phyloP scores from a whole-genome alignment of 2,888 invertebrate genomes.

The Drosophila setosimentum region DNA sequence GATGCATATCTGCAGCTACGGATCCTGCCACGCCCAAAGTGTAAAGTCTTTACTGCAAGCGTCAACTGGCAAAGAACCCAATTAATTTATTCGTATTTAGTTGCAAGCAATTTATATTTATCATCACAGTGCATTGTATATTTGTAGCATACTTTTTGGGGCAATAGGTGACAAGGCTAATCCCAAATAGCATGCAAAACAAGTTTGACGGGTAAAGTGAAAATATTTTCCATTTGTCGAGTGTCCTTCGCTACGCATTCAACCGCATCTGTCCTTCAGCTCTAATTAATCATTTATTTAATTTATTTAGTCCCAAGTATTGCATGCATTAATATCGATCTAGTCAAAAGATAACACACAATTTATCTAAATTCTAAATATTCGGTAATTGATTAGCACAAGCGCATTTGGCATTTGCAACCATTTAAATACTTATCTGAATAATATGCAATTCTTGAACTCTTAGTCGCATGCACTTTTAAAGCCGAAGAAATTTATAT shows the following conservation, averaged over 20 bases:
- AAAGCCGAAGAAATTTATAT: background rate
- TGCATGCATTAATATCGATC: background rate
- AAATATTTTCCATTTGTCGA: background rate
- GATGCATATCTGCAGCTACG: slow-evolving; percentile 10
- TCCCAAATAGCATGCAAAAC: background rate
- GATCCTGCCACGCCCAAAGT: slow-evolving; percentile 21
- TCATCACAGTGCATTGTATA: background rate
- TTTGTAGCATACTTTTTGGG: slow-evolving; percentile 17
- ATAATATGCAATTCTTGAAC: background rate
- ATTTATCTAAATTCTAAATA: background rate
- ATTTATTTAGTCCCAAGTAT: background rate
- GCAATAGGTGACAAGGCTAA: background rate
- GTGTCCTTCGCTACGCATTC: background rate
- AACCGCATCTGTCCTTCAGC: background rate
- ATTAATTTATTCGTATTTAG: slow-evolving; percentile 41
- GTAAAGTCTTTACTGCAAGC: slow-evolving; percentile 12
- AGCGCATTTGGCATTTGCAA: background rate
- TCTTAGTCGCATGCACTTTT: too few species aligned
- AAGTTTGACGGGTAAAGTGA: background rate
- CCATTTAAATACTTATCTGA: background rate
- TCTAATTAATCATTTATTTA: background rate
- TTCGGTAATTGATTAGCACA: background rate
- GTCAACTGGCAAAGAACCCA: slow-evolving; percentile 6
- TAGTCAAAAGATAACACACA: background rate
- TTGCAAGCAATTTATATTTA: slow-evolving; percentile 10